Conservation (phyloP, 1,140 invertebrate species). For the Andricus grossulariae region DNA sequence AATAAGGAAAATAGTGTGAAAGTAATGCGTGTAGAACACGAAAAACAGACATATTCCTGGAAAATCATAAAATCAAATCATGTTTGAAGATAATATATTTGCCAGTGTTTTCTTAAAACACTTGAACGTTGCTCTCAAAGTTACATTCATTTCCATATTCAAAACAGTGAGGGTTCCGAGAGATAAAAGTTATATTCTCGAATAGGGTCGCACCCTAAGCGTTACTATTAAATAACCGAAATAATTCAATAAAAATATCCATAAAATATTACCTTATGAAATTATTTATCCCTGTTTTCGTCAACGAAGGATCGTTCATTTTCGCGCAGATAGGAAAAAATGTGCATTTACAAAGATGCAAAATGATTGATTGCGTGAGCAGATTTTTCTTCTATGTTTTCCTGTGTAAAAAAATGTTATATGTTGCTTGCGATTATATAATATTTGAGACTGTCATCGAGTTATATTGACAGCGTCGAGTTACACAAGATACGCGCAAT, state of each 20-base stretch:
- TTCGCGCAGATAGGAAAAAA: background rate
- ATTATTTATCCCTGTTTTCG: background rate
- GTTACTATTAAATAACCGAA: too few relatives aligned
- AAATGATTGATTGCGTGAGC: background rate
- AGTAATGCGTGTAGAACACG: too few relatives aligned
- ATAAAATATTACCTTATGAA: background rate
- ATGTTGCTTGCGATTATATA: conserved; percentile 8
- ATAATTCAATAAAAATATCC: background rate
- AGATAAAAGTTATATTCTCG: background rate
- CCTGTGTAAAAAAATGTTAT: background rate
- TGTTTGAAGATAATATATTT: too few relatives aligned
- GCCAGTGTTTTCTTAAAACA: too few relatives aligned
- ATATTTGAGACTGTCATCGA: conserved; percentile 1
- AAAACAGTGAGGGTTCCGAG: background rate
- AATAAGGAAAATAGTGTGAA: background rate
- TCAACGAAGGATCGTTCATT: background rate
- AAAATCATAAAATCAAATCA: too few relatives aligned
- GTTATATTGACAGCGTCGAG: conserved; percentile 9
- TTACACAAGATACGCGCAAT: conserved; percentile 19
- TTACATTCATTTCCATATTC: too few relatives aligned
- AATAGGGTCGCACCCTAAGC: background rate
- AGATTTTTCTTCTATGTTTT: background rate
- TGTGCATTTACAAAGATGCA: background rate
- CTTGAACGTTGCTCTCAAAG: too few relatives aligned
- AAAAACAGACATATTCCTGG: too few relatives aligned